Conservation (phyloP, 2,797 vertebrate species). For the Dermochelys coriacea region DNA sequence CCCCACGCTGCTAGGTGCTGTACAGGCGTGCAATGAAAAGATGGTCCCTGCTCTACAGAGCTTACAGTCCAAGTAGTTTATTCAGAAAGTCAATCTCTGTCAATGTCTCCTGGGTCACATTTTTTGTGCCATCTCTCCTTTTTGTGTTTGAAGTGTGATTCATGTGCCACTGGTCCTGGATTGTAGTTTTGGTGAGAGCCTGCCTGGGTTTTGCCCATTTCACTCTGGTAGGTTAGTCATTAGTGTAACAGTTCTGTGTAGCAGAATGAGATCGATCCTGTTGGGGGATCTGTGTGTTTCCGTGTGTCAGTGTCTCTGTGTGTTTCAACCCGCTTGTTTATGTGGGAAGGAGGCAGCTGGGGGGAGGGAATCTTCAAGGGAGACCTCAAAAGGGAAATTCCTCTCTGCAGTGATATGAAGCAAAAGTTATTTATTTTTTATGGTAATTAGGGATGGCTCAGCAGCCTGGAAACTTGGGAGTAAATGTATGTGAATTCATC, state of each 20-base stretch:
- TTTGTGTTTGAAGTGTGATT: neutral
- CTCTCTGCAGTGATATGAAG: conserved; percentile 45
- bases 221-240: neutral
- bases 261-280: neutral
- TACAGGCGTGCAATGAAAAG: neutral
- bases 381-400: conserved; percentile 62
- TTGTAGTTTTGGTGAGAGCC: neutral
- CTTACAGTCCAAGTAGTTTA: neutral
- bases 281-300: conserved; percentile 44
- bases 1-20: neutral
- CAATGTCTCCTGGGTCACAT: neutral
- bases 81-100: neutral
- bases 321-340: conserved; percentile 48
- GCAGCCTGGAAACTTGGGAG: conserved; percentile 53
- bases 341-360: conserved; percentile 33
- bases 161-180: neutral
- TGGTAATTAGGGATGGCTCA: conserved; percentile 65
- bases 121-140: neutral
- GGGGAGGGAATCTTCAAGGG: conserved; percentile 34
- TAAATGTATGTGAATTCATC: conserved; percentile 20
- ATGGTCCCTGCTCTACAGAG: neutral
- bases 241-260: neutral
- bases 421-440: conserved; percentile 64
- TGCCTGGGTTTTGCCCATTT: neutral
- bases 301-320: conserved; percentile 63